Evolutionary conservation across 2,888 invertebrate genomes (phyloP), one percentile per base, ranked within the genome.

Genomic region (Pristionchus fissidentatus): DNA sequence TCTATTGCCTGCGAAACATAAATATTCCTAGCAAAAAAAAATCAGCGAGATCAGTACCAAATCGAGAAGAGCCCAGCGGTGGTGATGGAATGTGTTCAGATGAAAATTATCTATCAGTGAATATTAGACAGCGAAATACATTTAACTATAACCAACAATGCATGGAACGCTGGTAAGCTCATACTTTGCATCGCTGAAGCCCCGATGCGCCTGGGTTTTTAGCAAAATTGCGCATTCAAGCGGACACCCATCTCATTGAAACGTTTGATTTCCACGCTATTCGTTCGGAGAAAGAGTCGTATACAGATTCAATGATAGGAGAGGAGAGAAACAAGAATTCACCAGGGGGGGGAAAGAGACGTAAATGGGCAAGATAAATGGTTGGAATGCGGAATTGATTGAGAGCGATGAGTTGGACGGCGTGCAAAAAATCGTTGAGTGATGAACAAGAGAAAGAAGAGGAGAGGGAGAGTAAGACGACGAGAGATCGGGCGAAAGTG

Each of bases 41-140:
- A 49, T 49, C 49, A 49, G 49, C 49, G 49, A 49, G 10, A 49
- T 49, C 49, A 49, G 10, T 19, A 49, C 10, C 49, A 15, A 19
- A 49, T 49, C 19, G 49, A 49, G 19, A 49, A 49, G 49, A 49
- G 19, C 19, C 49, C 49, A 49, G 13, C 49, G 19, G 49, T 49
- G 49, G 19, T 49, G 49, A 38, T 75, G 13, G 22, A 75, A 29
- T n/a, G n/a, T n/a, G n/a, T n/a, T n/a, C n/a, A n/a, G n/a, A 57
- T 32, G 38, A 13, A 46, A 35, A 78, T 78, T 29, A 22, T 22
- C 29, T 13, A 49, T 32, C 22, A 35, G 49, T 32, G 66, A 81
- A 38, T 35, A 26, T 35, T 60, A 35, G 70, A 82, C 38, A 66
- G 26, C 57, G 62, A 73, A 73, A n/a, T 60, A 32, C 81, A 62